phyloP scores from a whole-genome alignment of 1,140 invertebrate species.

The Drosophila eugracilis region DNA sequence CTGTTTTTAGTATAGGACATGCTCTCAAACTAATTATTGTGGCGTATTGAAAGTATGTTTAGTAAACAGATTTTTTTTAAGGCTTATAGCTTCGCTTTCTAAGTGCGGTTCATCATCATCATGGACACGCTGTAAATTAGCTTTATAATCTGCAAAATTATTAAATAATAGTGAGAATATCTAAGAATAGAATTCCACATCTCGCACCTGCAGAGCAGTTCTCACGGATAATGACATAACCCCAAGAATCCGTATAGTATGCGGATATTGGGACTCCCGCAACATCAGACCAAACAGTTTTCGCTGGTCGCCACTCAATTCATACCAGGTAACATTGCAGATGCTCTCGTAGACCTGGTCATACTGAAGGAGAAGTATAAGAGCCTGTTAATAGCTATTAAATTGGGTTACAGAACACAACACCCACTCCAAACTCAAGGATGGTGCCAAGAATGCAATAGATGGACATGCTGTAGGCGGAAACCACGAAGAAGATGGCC shows the following conservation, averaged over 20 bases:
- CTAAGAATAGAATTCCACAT: background rate
- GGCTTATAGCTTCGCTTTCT: background rate
- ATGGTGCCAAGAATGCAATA: conserved; percentile 67
- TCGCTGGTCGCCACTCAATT: conserved; percentile 15
- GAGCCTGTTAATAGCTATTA: too few relatives aligned
- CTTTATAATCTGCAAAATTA: conserved; percentile 61
- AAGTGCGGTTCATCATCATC: conserved; percentile 60
- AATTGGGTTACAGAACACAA: too few relatives aligned
- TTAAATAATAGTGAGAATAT: background rate
- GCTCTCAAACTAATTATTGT: too few relatives aligned
- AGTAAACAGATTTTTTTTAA: background rate
- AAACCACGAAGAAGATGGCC: conserved; percentile 49
- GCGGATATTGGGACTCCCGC: conserved; percentile 17
- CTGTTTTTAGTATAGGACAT: too few relatives aligned
- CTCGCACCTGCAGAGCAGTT: conserved; percentile 12
- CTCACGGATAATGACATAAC: conserved; percentile 16
- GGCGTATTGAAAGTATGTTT: too few relatives aligned
- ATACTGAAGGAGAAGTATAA: conserved; percentile 22
- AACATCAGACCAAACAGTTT: conserved; percentile 13
- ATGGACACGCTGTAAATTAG: conserved; percentile 66
- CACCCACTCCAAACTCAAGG: conserved; percentile 61
- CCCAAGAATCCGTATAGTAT: conserved; percentile 14
- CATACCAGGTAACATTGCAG: conserved; percentile 51
- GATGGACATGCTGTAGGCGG: conserved; percentile 58
- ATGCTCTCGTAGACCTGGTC: conserved; percentile 53